These are phyloP conservation scores for Strix aluco DNA, from an alignment of 2,113 vertebrate species.

Conservation along the genomic window DNA sequence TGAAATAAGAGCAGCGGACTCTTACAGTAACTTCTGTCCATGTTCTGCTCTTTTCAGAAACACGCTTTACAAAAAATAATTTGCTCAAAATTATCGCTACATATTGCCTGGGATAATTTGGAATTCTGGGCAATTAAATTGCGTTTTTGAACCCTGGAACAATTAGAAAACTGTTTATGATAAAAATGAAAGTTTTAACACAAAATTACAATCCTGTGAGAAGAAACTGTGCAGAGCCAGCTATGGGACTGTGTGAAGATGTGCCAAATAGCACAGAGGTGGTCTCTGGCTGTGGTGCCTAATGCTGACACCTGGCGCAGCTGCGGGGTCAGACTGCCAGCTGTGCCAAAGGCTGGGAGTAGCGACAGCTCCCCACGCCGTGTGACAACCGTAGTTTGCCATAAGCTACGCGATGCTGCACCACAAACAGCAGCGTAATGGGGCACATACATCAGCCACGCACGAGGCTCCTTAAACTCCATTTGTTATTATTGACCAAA, in stretches of 20 bases:
- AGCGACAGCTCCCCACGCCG: fast-evolving
- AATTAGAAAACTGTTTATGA: neutral
- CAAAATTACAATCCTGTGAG: neutral
- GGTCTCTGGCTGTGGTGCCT: neutral
- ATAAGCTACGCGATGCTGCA: fast-evolving
- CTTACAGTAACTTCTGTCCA: neutral
- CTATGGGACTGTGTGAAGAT: neutral
- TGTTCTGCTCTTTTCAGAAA: neutral
- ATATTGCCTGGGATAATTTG: neutral
- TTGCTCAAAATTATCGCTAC: neutral
- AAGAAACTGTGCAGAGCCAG: neutral
- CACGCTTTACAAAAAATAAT: neutral
- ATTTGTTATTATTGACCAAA: neutral
- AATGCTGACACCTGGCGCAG: fast-evolving
- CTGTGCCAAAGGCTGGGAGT: neutral
- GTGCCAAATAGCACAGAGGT: neutral
- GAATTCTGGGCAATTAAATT: neutral
- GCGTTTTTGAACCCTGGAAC: neutral
- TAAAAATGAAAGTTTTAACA: neutral
- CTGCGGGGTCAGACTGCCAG: neutral
- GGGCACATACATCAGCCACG: neutral
- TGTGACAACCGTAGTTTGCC: neutral
- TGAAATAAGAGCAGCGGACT: neutral
- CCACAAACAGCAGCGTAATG: neutral
- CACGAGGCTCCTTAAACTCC: neutral